A percentile compares a stretch with the other conserved stretches of the same genome.
Evolutionary conservation across 2,797 vertebrate species (phyloP).

Genomic region (Rhynchotus rufescens): DNA sequence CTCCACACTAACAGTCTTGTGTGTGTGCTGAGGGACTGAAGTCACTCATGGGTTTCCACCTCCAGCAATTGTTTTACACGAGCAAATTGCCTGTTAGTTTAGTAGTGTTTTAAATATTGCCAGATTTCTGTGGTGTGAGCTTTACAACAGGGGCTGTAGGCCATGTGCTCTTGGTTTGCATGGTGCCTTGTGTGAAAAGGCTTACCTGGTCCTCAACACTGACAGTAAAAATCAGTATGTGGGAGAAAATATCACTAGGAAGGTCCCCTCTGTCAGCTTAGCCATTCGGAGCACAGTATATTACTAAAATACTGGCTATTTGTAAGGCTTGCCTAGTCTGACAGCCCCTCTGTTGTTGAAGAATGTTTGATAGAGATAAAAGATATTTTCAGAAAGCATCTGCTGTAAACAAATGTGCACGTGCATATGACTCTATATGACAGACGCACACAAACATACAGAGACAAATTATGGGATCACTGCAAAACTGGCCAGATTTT

Average conservation of each 20-base stretch:
- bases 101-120: accelerated
- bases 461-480: neutral
- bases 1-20: neutral
- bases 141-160: neutral
- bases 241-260: neutral
- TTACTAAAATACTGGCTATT: neutral
- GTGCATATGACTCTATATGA: accelerated
- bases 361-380: neutral
- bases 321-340: neutral
- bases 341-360: neutral
- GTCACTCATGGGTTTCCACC: neutral
- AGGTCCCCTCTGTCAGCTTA: neutral
- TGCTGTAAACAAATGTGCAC: neutral
- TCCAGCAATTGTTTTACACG: accelerated
- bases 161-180: neutral
- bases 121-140: neutral
- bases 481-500: neutral
- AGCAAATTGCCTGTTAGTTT: accelerated
- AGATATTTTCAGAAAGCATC: slow-evolving; percentile 53
- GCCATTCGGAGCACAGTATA: neutral
- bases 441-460: neutral
- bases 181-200: neutral
- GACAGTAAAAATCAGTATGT: accelerated
- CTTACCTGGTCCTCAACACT: neutral
- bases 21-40: neutral